Evolutionary conservation across 1,140 invertebrate genomes (phyloP).

Genomic region (Conus ventricosus): DNA sequence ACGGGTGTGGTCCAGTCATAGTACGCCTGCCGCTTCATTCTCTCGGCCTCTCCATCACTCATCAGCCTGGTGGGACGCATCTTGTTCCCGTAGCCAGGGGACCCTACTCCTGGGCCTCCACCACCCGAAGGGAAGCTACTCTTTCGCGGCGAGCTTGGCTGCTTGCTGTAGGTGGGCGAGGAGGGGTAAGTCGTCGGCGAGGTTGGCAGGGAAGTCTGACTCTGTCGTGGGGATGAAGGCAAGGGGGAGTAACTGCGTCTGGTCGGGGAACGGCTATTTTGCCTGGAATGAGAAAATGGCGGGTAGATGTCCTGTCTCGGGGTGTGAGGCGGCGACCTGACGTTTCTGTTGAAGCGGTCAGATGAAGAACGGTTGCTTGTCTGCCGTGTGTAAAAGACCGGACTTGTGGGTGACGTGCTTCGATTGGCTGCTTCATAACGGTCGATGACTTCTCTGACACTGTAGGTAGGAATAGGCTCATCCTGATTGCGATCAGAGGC

Average conservation of each 20-base stretch:
- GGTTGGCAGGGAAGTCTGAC: neutral
- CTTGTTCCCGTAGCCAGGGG: slow-evolving; percentile 13
- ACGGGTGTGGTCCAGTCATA: neutral
- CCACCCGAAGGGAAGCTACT: slow-evolving; percentile 5
- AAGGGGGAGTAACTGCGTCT: neutral
- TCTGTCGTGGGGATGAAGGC: neutral
- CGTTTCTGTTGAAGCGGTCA: neutral
- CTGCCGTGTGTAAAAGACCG: neutral
- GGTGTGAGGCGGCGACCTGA: neutral
- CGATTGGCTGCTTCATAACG: neutral
- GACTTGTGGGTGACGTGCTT: neutral
- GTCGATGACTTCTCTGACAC: neutral
- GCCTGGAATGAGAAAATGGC: neutral
- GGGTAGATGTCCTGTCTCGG: neutral
- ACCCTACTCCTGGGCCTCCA: neutral
- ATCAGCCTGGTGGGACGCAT: neutral
- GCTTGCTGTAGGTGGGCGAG: neutral
- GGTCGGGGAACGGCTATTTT: neutral
- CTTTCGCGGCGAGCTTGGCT: neutral
- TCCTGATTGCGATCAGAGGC: neutral
- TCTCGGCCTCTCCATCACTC: slow-evolving; percentile 3
- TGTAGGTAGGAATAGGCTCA: neutral
- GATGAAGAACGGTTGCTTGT: neutral
- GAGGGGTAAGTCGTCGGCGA: neutral
- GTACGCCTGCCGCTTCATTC: slow-evolving; percentile 18